Conservation (phyloP, 2,797 vertebrate genomes). For the Sparidentex hasta region DNA sequence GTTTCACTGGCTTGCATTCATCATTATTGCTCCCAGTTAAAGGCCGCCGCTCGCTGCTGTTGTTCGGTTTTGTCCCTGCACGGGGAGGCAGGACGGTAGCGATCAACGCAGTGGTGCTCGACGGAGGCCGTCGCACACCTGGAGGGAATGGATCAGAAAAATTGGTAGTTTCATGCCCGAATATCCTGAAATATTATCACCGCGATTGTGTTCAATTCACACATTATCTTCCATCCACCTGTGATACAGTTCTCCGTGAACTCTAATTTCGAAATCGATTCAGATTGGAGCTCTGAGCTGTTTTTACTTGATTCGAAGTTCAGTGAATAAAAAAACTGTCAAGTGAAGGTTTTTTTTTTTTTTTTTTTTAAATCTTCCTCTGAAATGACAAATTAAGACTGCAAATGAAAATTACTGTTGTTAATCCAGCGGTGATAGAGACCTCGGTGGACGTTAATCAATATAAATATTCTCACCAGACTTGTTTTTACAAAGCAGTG, state of each 20-base stretch:
- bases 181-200: background rate
- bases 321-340: slow-evolving; percentile 1
- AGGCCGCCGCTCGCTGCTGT: slow-evolving; percentile 3
- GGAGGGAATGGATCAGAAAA: background rate
- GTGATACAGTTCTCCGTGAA: background rate
- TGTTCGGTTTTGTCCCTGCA: slow-evolving; percentile 28
- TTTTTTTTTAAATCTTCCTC: slow-evolving; percentile 1
- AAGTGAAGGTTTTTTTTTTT: background rate
- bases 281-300: background rate
- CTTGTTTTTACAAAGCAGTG: slow-evolving; percentile 29
- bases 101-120: background rate
- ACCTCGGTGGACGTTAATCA: slow-evolving; percentile 24
- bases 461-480: slow-evolving; percentile 18
- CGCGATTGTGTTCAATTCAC: background rate
- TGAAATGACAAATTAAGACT: slow-evolving; percentile 17
- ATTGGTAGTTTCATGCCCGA: background rate
- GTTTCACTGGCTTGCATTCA: slow-evolving; percentile 56
- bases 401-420: slow-evolving; percentile 14
- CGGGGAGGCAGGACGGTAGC: slow-evolving; percentile 2
- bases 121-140: slow-evolving; percentile 14
- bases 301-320: slow-evolving; percentile 14
- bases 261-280: slow-evolving; percentile 36
- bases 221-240: background rate
- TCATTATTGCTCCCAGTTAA: slow-evolving; percentile 41
- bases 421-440: slow-evolving; percentile 20